Evolutionary conservation across 2,888 invertebrate genomes (phyloP).

Genomic region (Saturnia pavonia): DNA sequence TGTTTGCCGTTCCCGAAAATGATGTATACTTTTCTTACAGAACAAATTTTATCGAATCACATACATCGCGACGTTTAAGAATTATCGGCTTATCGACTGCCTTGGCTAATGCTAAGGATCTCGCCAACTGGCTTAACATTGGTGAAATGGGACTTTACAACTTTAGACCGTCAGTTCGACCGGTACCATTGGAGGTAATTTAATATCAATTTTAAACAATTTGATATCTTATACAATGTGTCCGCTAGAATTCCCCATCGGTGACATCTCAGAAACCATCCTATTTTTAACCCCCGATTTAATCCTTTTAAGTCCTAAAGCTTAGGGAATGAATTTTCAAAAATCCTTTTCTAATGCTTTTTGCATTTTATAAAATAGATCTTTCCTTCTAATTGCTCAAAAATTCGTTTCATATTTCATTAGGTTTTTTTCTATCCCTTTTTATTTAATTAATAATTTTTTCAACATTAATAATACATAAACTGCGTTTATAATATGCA

Average conservation of each 20-base stretch:
- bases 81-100: constrained; percentile 98
- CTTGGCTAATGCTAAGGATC: constrained; percentile 97
- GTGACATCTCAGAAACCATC: background rate
- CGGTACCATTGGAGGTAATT: constrained; percentile 93
- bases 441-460: too few relatives aligned
- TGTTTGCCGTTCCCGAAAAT: too few relatives aligned
- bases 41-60: constrained; percentile 96
- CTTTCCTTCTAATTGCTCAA: too few relatives aligned
- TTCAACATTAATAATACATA: too few relatives aligned
- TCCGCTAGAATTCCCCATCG: background rate
- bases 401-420: too few relatives aligned
- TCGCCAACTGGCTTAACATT: constrained; percentile 98
- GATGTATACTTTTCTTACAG: constrained; percentile 67
- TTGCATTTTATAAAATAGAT: too few relatives aligned
- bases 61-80: constrained; percentile 90
- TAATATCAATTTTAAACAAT: background rate
- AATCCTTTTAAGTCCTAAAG: background rate
- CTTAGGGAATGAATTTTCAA: too few relatives aligned
- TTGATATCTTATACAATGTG: background rate
- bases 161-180: constrained; percentile 98
- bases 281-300: background rate
- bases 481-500: background rate
- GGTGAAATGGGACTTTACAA: constrained; percentile 95
- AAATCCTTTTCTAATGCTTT: too few relatives aligned
- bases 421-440: too few relatives aligned